A percentile compares a stretch with the other conserved stretches of the same genome.
Conservation (phyloP, 2,113 vertebrate genomes). For the Heterochromis multidens region DNA sequence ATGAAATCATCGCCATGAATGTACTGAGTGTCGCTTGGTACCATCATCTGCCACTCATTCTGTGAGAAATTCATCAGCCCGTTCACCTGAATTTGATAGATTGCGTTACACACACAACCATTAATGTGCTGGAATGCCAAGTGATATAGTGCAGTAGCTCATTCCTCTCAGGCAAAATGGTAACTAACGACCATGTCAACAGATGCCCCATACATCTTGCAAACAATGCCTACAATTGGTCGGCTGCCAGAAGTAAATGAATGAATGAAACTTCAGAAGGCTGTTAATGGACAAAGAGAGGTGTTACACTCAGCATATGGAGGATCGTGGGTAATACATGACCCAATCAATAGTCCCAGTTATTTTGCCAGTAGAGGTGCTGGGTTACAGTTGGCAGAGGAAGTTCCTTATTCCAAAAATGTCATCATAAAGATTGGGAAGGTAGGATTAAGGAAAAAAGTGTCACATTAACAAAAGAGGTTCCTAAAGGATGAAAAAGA, state of each 20-base stretch:
- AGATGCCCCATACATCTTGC: conserved; percentile 65
- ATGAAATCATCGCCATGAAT: not conserved
- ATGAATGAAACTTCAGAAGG: conserved; percentile 66
- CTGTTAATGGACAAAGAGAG: conserved; percentile 69
- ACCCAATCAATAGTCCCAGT: conserved; percentile 69
- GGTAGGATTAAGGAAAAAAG: not conserved
- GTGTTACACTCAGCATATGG: conserved; percentile 67
- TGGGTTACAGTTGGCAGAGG: conserved; percentile 43
- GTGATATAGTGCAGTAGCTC: conserved; percentile 58
- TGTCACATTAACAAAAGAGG: not conserved
- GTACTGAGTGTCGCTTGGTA: not conserved
- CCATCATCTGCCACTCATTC: conserved; percentile 35
- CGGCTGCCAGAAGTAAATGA: conserved; percentile 53
- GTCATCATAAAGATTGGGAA: not conserved
- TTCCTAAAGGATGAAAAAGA: not conserved
- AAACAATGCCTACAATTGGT: conserved; percentile 66
- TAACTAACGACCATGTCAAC: conserved; percentile 69
- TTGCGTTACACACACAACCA: conserved; percentile 49
- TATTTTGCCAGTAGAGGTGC: conserved; percentile 57
- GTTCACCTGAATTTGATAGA: conserved; percentile 60
- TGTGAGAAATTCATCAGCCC: conserved; percentile 49
- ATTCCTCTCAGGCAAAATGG: conserved; percentile 64
- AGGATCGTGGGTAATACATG: conserved; percentile 64
- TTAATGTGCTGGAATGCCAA: conserved; percentile 60
- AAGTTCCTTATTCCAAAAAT: not conserved